Percentiles rank a stretch among this genome's conserved stretches.
These are phyloP conservation scores for Coleophora flavipennella DNA, from an alignment of 2,888 invertebrate genomes.

Conservation along the genomic window DNA sequence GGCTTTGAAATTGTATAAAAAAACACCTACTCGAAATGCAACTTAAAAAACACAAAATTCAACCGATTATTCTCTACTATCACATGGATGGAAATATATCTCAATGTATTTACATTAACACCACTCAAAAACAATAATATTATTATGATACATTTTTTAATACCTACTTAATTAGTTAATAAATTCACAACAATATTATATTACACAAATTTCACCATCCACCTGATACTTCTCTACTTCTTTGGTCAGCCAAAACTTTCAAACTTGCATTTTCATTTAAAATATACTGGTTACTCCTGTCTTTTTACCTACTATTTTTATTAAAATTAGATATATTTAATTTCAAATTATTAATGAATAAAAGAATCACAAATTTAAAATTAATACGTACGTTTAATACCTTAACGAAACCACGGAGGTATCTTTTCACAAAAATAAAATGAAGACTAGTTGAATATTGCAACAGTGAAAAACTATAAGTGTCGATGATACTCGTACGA, in stretches of 20 bases:
- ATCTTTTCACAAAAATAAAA: conserved; percentile 23
- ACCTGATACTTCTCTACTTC: conserved; percentile 36
- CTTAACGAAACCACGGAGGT: conserved; percentile 23
- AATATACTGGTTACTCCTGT: conserved; percentile 2
- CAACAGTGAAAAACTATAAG: conserved; percentile 37
- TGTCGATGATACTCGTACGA: conserved; percentile 31
- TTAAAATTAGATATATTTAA: neutral
- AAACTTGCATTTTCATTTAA: too few species aligned
- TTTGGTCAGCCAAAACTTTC: conserved; percentile 53
- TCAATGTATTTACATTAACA: conserved; percentile 35
- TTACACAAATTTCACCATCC: conserved; percentile 30
- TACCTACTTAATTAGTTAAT: too few species aligned
- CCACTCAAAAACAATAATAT: conserved; percentile 32
- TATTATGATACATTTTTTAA: conserved; percentile 12
- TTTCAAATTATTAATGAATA: neutral
- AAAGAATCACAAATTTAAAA: conserved; percentile 9
- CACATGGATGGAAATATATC: conserved; percentile 66
- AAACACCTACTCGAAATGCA: conserved; percentile 15
- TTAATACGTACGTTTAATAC: conserved; percentile 14
- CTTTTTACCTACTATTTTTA: neutral
- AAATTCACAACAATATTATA: conserved; percentile 30
- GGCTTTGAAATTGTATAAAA: conserved; percentile 6
- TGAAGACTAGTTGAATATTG: conserved; percentile 44
- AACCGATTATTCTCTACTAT: conserved; percentile 47
- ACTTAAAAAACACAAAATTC: conserved; percentile 21